Percentiles rank a stretch among this genome's conserved stretches.
phyloP scores from a whole-genome alignment of 2,113 vertebrate genomes.

The Chaetodon trifascialis region DNA sequence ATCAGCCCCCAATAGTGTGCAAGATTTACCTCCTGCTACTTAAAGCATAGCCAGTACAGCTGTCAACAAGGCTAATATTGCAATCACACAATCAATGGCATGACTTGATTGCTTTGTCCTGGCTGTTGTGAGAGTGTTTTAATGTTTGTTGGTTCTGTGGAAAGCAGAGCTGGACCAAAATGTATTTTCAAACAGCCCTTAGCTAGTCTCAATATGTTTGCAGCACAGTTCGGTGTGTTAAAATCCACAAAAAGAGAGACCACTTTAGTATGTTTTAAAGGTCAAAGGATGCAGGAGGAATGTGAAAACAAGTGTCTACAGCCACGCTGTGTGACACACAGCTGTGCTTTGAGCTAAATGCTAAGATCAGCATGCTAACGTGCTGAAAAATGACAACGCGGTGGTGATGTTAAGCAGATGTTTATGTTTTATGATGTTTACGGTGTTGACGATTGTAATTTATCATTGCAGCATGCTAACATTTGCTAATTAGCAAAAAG shows the following conservation, averaged over 20 bases:
- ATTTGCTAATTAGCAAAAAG: too few relatives aligned
- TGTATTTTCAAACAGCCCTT: conserved; percentile 5
- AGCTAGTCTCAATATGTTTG: background rate
- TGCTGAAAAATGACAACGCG: background rate
- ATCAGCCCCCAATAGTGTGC: conserved; percentile 70
- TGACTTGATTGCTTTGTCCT: conserved; percentile 53
- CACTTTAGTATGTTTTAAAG: background rate
- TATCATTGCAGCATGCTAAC: background rate
- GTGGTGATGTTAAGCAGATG: background rate
- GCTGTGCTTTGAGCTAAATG: background rate
- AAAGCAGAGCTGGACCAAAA: conserved; percentile 21
- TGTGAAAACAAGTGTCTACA: background rate
- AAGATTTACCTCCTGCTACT: conserved; percentile 66
- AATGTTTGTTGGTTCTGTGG: conserved; percentile 18
- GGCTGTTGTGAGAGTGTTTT: conserved; percentile 27
- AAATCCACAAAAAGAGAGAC: background rate
- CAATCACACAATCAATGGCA: conserved; percentile 64
- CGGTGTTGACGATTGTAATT: background rate
- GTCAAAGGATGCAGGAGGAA: background rate
- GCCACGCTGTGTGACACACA: background rate
- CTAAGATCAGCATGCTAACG: background rate
- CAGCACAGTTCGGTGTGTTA: background rate
- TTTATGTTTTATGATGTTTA: too few relatives aligned
- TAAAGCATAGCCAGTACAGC: conserved; percentile 52
- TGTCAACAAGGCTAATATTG: conserved; percentile 55